Percentiles rank a stretch among this genome's conserved stretches.
phyloP scores from a whole-genome alignment of 2,113 vertebrate species.

The Fregata magnificens region DNA sequence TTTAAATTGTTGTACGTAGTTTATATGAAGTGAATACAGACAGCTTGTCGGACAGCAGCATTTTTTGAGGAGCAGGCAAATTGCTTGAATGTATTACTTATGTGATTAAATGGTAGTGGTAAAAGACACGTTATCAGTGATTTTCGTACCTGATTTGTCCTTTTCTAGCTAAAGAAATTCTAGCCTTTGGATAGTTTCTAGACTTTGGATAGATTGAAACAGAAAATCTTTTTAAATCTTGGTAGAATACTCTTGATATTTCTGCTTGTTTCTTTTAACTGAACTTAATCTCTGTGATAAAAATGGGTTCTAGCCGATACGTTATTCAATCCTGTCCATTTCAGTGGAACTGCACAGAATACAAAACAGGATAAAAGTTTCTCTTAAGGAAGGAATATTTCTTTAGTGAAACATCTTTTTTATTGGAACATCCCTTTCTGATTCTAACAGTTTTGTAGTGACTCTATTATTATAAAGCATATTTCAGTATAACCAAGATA shows the following conservation, averaged over 20 bases:
- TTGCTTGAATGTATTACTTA: background rate
- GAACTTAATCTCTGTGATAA: background rate
- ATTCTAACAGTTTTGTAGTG: background rate
- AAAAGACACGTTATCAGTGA: background rate
- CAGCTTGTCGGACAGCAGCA: background rate
- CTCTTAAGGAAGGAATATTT: background rate
- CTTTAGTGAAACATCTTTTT: background rate
- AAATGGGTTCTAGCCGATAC: background rate
- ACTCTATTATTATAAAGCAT: background rate
- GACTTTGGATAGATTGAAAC: background rate
- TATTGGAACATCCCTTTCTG: background rate
- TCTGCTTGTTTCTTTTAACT: background rate
- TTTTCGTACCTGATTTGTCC: background rate
- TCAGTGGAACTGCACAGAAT: background rate
- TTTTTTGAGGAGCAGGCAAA: background rate
- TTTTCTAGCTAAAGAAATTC: background rate
- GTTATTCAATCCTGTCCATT: background rate
- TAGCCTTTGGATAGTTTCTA: background rate
- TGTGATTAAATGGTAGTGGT: background rate
- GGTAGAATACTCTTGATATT: background rate
- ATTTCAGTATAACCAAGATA: background rate
- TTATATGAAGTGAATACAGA: background rate
- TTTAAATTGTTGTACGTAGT: background rate
- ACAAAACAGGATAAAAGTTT: background rate
- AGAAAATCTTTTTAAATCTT: background rate